Percentiles rank a stretch among this genome's conserved stretches.
Evolutionary conservation across 2,888 invertebrate genomes (phyloP).

Genomic region (Drosophila mimetica): DNA sequence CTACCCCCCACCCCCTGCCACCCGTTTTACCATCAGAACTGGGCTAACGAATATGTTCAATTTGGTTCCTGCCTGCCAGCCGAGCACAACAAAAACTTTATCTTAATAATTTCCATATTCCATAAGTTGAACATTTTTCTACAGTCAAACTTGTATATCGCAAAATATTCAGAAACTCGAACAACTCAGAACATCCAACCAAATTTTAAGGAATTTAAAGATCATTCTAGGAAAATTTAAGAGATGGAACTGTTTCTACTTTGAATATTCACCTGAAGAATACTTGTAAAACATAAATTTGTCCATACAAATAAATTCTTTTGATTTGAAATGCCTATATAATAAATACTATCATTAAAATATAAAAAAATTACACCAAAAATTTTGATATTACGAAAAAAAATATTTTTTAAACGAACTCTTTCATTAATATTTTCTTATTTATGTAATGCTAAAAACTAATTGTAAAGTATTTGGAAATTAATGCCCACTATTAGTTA

Average conservation of each 20-base stretch:
- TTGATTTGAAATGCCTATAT: too few species aligned
- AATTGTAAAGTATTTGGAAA: too few species aligned
- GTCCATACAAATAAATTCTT: too few species aligned
- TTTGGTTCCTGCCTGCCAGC: constrained; percentile 19
- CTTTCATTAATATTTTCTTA: too few species aligned
- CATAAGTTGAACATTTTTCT: constrained; percentile 25
- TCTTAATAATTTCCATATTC: constrained; percentile 42
- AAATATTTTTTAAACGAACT: too few species aligned
- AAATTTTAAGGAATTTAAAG: background rate
- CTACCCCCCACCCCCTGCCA: background rate
- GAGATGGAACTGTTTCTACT: background rate
- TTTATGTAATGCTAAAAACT: too few species aligned
- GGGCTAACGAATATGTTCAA: constrained; percentile 42
- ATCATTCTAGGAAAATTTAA: background rate
- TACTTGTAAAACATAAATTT: background rate
- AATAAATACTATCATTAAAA: too few species aligned
- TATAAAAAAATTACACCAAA: too few species aligned
- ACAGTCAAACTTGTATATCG: constrained; percentile 7
- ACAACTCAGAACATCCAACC: background rate
- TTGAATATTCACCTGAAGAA: background rate
- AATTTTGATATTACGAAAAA: too few species aligned
- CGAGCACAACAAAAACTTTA: constrained; percentile 37
- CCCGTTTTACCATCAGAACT: constrained; percentile 11
- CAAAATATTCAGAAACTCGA: constrained; percentile 6
- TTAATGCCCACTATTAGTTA: too few species aligned